phyloP scores from a whole-genome alignment of 2,113 vertebrate species.

The Lagopus leucura region DNA sequence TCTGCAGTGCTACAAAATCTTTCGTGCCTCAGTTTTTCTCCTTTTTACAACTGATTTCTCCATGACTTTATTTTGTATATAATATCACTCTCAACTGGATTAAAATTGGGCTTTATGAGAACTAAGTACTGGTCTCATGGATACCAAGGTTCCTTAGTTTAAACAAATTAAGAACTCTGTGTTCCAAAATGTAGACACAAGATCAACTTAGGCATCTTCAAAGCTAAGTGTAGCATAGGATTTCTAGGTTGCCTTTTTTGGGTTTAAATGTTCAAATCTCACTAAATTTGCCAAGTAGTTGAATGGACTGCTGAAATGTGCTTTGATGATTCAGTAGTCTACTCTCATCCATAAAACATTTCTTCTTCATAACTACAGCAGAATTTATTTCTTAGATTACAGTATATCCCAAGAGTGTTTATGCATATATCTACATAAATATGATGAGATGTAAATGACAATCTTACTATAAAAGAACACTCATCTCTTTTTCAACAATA shows the following conservation, averaged over 20 bases:
- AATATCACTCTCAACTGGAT: neutral
- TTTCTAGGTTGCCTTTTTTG: neutral
- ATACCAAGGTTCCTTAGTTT: neutral
- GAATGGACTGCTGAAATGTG: neutral
- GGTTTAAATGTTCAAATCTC: neutral
- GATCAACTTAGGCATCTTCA: neutral
- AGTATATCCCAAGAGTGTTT: neutral
- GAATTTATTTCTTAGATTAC: neutral
- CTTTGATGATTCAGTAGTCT: neutral
- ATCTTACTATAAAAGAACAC: neutral
- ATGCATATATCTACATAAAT: neutral
- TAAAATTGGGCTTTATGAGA: neutral
- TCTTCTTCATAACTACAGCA: neutral
- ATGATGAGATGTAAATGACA: neutral
- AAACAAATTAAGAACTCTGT: neutral
- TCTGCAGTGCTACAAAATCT: neutral
- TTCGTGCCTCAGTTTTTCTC: neutral
- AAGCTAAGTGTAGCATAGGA: neutral
- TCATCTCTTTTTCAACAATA: neutral
- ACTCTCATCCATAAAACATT: slow-evolving; percentile 31
- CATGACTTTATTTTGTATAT: neutral
- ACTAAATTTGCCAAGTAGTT: neutral
- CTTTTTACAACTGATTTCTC: neutral
- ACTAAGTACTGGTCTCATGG: neutral
- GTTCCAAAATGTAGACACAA: neutral